These are phyloP conservation scores for Dermolepida albohirtum DNA, from an alignment of 2,888 invertebrate species.

Conservation along the genomic window DNA sequence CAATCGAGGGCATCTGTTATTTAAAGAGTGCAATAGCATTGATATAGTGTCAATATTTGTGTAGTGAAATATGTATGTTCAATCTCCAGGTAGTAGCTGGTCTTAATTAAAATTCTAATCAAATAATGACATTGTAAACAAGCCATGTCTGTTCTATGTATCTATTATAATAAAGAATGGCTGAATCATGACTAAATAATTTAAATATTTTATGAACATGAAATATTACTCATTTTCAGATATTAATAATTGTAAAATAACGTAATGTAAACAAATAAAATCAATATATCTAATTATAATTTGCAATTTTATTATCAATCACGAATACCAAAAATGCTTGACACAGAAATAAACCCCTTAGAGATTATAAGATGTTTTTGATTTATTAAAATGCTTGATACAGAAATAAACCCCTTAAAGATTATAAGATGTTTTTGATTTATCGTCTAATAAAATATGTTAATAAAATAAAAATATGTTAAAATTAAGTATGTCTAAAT, in stretches of 20 bases:
- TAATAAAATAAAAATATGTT: too few species aligned
- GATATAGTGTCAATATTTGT: constrained; percentile 11
- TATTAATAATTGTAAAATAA: neutral
- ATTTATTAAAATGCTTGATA: too few species aligned
- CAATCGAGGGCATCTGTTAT: constrained; percentile 16
- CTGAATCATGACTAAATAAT: constrained; percentile 19
- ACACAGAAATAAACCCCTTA: too few species aligned
- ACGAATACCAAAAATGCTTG: too few species aligned
- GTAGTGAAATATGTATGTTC: constrained; percentile 13
- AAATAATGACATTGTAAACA: constrained; percentile 19
- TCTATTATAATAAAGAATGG: constrained; percentile 14
- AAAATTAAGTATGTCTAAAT: too few species aligned
- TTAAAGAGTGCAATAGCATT: constrained; percentile 30
- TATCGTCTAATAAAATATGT: too few species aligned
- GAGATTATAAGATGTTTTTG: too few species aligned
- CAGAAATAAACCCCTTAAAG: too few species aligned
- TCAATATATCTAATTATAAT: too few species aligned
- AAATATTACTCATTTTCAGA: neutral
- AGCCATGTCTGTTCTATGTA: constrained; percentile 16
- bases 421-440: too few species aligned
- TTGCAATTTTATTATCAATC: too few species aligned
- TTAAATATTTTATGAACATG: neutral
- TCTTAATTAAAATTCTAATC: constrained; percentile 10
- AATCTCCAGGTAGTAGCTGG: constrained; percentile 2
- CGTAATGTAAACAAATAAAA: too few species aligned